Base-by-base conservation (phyloP, 2,113 vertebrate genomes). In the Lanius ludovicianus region DNA sequence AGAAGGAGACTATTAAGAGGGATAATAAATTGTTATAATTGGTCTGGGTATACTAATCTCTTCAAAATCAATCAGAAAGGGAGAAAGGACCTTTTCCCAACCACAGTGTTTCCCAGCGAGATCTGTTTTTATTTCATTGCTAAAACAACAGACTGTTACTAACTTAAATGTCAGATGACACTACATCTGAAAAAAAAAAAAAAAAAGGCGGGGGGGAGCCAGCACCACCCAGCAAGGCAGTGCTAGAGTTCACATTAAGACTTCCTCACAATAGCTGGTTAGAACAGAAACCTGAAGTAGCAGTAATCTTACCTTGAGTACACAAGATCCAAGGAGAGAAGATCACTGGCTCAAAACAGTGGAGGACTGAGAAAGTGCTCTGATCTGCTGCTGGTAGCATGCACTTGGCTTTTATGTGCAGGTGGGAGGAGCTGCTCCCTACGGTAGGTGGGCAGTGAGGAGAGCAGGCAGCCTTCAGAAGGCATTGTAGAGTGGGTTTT, bases 361-460 rank as follows among this genome's bases (percentile, higher is more conserved):
- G 97, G 96, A 97, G 94, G 97, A 96, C 97, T 97, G 97, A 96
- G 97, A 98, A 97, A 97, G 98, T 97, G 97, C 97, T 98, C 98
- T 97, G 98, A 98, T 97, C 98, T 96, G 97, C 97, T 94, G 97
- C 97, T 94, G 97, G 97, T 98, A 98, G 97, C 98, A 98, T 98
- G 98, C 98, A 96, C 98, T 98, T 98, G 98, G 99, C 98, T 99
- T 99, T 99, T 99, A 99, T 99, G 98, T 97, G 97, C 98, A 98
- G 98, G 98, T 99, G 98, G 99, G 99, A 97, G 99, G 99, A 98
- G 99, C 98, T 97, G 97, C 94, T 93, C 83, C 96, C 96, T 96
- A 94, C 76, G 84, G 98, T 98, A 99, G 99, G 98, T 98, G 98
- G 98, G 98, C 96, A 97, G 96, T 88, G 94, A 97, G 93, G 95